Conservation (phyloP, 2,113 vertebrate genomes). For the Coptodon rendalli region DNA sequence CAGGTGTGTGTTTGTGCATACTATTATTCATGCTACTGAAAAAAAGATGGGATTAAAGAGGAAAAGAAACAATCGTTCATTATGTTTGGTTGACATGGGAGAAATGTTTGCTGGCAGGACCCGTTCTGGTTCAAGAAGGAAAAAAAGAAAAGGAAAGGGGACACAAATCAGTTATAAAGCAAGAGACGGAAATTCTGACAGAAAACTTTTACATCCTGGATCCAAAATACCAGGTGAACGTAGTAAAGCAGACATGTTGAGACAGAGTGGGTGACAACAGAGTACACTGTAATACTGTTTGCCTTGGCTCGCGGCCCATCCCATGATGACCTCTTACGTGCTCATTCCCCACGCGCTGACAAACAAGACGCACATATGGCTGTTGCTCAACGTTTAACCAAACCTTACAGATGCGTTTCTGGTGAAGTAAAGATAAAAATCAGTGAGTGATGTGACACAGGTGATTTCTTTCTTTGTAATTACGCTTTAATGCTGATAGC, state of each 20-base stretch:
- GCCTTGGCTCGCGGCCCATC: background rate
- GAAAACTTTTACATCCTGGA: background rate
- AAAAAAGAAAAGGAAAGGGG: background rate
- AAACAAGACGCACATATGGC: background rate
- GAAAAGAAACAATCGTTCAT: background rate
- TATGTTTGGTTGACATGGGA: background rate
- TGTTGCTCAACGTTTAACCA: conserved; percentile 8
- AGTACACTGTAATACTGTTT: background rate
- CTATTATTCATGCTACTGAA: background rate
- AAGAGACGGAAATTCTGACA: background rate
- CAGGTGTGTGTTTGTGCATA: background rate
- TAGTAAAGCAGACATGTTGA: background rate
- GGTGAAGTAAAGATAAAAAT: background rate
- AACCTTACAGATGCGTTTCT: background rate
- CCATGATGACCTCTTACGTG: background rate
- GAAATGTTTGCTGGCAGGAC: background rate
- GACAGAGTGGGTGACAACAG: background rate
- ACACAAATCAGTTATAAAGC: background rate
- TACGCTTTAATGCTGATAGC: background rate
- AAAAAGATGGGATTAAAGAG: background rate
- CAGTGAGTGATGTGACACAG: background rate
- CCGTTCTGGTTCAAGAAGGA: background rate
- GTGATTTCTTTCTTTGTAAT: background rate
- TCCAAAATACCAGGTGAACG: background rate
- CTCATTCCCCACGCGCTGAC: background rate